Evolutionary conservation across 1,140 invertebrate species (phyloP), one percentile per base, ranked within the genome.

Genomic region (Oryctes rhinoceros): DNA sequence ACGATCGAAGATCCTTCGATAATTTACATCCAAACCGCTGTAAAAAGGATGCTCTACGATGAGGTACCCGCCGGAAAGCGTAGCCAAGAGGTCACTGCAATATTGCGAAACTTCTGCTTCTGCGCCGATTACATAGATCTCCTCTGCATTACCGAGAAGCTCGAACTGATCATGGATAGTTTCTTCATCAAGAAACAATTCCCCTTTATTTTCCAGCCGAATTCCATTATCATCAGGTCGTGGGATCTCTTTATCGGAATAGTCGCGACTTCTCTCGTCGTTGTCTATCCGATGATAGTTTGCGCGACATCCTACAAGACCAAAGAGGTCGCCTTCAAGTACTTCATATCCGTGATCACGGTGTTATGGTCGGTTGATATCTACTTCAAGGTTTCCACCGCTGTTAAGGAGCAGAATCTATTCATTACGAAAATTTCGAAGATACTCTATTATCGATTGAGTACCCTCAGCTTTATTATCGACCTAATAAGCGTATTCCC

Each of bases 171-270:
- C 5, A 79, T 62, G 7, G 82, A 83, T 76, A 81, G 53, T 6
- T 77, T 80, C 6, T 83, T 83, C 44, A 20, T 81, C 4, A 81
- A 80, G 35, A 49, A 44, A 9, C 30, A 77, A 3, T 83, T 76
- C 49, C 82, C 81, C 7, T 81, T 65, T 53, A 80, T 83, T 18
- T 74, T 83, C 9, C 80, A 83, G 71, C 82, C 82, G 15, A 44
- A 81, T 48, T 81, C 79, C 13, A 67, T 81, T 3, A 44, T 83
- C 20, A 35, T 81, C 2, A 18, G 35, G 6, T 13, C 67, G 10
- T 83, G 82, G 82, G 62, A 83, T n/a, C 24, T 59, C 4, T n/a
- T 78, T 1, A 44, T 78, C 37, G 62, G 18, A 24, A 2, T 80
- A 3, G 37, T 53, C 4, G 62, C 71, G 9, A 39, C 24, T 49